A percentile compares a stretch with the other conserved stretches of the same genome.
Evolutionary conservation across 1,140 invertebrate species (phyloP).

Genomic region (Drosophila melanogaster): DNA sequence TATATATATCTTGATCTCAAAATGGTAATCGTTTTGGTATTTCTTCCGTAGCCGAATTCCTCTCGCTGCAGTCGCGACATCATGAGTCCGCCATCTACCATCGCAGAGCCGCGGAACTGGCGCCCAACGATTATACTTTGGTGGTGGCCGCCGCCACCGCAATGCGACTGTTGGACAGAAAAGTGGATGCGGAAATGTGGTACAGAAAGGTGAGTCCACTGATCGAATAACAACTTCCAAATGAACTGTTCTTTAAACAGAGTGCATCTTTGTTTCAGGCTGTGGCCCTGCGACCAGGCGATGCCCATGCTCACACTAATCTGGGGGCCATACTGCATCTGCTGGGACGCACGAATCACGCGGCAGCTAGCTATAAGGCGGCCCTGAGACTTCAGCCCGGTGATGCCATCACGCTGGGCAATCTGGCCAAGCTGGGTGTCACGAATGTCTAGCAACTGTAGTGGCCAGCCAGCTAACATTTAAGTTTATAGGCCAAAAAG

Average conservation of each 20-base stretch:
- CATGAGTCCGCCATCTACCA: constrained; percentile 93
- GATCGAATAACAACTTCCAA: neutral
- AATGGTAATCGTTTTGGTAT: too few species aligned
- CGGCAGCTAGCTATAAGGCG: constrained; percentile 92
- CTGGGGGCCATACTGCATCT: constrained; percentile 96
- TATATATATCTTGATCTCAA: too few species aligned
- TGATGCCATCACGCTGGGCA: constrained; percentile 93
- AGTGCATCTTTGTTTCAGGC: constrained; percentile 46
- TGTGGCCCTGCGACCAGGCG: constrained; percentile 84
- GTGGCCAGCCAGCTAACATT: constrained; percentile 12
- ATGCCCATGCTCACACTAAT: constrained; percentile 95
- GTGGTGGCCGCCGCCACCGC: constrained; percentile 94
- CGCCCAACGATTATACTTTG: constrained; percentile 92
- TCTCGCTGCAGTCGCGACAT: constrained; percentile 90
- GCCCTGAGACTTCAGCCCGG: constrained; percentile 93
- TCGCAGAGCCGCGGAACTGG: constrained; percentile 90
- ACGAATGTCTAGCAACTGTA: constrained; percentile 59
- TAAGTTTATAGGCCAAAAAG: constrained; percentile 43
- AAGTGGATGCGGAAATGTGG: constrained; percentile 92
- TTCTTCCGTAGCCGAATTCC: constrained; percentile 91
- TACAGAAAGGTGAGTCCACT: constrained; percentile 89
- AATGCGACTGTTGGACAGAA: constrained; percentile 90
- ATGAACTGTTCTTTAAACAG: neutral
- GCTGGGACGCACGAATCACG: constrained; percentile 94
- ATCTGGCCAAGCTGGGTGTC: constrained; percentile 91